phyloP scores from a whole-genome alignment of 2,113 vertebrate species.

The Xiphophorus hellerii region DNA sequence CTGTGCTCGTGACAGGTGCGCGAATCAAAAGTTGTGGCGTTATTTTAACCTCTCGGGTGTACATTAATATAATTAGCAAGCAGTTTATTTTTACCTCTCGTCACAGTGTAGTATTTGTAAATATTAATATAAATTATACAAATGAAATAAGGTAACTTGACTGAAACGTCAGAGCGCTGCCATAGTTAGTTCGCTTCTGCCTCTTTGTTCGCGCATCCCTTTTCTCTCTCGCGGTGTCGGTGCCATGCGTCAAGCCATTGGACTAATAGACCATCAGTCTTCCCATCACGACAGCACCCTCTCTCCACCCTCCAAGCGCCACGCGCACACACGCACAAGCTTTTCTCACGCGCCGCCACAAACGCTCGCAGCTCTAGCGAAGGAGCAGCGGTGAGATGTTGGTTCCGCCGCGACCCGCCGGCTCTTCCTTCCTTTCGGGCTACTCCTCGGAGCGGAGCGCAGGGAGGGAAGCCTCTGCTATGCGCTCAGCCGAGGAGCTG shows the following conservation, averaged over 20 bases:
- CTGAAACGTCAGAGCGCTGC: not conserved
- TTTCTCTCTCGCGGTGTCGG: slow-evolving; percentile 46
- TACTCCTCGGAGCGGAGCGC: slow-evolving; percentile 52
- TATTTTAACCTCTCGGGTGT: too few relatives aligned
- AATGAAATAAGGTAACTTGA: not conserved
- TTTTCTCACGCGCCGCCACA: slow-evolving; percentile 11
- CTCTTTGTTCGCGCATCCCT: slow-evolving; percentile 22
- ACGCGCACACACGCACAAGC: slow-evolving; percentile 10
- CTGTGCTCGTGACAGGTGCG: not conserved
- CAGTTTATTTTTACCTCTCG: too few relatives aligned
- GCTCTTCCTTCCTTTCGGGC: slow-evolving; percentile 49
- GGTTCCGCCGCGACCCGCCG: slow-evolving; percentile 70
- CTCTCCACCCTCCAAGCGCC: slow-evolving; percentile 10
- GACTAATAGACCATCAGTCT: slow-evolving; percentile 74
- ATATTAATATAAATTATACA: too few relatives aligned
- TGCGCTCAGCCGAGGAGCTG: slow-evolving; percentile 64
- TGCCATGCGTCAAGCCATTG: slow-evolving; percentile 61
- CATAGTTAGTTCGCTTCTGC: not conserved
- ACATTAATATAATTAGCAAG: too few relatives aligned
- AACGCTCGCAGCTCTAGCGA: slow-evolving; percentile 69
- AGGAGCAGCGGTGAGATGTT: slow-evolving; percentile 80
- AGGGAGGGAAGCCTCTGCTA: slow-evolving; percentile 40
- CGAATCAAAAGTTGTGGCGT: not conserved
- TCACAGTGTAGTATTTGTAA: too few relatives aligned
- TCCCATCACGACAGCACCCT: slow-evolving; percentile 68